A percentile compares a stretch with the other conserved stretches of the same genome.
phyloP scores from a whole-genome alignment of 2,888 invertebrate species.

The Mystacides longicornis region DNA sequence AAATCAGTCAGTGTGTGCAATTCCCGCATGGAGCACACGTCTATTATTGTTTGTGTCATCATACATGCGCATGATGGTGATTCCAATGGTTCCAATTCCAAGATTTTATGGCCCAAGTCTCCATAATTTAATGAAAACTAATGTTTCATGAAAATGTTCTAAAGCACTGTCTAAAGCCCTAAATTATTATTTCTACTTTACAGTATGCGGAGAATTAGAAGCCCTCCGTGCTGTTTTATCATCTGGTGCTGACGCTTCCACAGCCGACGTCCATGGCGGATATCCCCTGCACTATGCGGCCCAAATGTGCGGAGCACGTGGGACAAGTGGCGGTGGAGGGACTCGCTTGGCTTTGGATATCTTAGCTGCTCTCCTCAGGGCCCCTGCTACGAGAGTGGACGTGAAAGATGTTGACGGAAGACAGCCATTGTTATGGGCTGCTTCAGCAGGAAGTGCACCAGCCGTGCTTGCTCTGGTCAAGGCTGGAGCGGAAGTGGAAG shows the following conservation, averaged over 20 bases:
- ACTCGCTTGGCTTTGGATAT: conserved; percentile 68
- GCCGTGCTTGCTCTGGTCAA: conserved; percentile 84
- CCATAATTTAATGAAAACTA: no score
- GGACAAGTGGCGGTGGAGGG: conserved; percentile 56
- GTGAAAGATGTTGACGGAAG: conserved; percentile 88
- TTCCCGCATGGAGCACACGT: no score
- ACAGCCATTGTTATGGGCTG: conserved; percentile 94
- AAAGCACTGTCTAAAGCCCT: no score
- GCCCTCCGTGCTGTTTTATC: conserved; percentile 78
- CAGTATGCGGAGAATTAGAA: conserved; percentile 91
- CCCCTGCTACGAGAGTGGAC: conserved; percentile 73
- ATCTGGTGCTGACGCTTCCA: conserved; percentile 79
- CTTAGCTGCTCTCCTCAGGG: conserved; percentile 66
- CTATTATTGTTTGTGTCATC: no score
- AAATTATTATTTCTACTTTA: conserved; percentile 26
- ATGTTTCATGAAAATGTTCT: no score
- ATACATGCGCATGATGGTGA: no score
- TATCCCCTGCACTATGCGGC: conserved; percentile 96
- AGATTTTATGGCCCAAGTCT: no score
- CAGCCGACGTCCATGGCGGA: conserved; percentile 89
- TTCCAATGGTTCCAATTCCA: no score
- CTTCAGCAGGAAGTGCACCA: conserved; percentile 90
- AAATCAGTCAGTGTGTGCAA: no score
- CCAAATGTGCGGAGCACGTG: conserved; percentile 87
- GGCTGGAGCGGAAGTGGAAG: conserved; percentile 75